Base-by-base conservation (phyloP, 2,113 vertebrate genomes). In the Sinocyclocheilus anophthalmus region DNA sequence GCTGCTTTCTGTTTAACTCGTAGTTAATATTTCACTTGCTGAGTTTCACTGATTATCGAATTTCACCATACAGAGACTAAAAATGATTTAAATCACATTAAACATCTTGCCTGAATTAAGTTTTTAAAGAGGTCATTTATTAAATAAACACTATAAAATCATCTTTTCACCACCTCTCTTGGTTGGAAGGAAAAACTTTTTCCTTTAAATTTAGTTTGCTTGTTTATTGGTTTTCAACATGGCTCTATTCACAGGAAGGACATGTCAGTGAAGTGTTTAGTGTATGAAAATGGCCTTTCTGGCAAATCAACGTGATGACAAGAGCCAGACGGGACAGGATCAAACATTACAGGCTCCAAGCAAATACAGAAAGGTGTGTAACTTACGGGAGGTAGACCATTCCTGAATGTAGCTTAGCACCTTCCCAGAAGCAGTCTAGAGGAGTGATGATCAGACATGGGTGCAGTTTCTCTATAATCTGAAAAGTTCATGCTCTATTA, bases 351-450 rank as follows among this genome's bases (percentile, higher is more conserved):
- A 48, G 14, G 5, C 12, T 50, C n/a, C 61, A 69, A 69, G 13
- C 14, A 67, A 81, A 63, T 80, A 80, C 1, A 13, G 13, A 55
- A 50, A 22, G 2, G 39, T 70, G 11, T 73, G 81, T 9, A 13
- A 76, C 98, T 98, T 96, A 99, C 98, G 96, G 94, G 76, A 99
- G 94, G 92, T 99, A 99, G 48, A 96, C 95, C 73, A 94, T 97
- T 93, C 98, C 98, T 79, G 97, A 95, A 9, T 99, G 98, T 84
- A 99, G 95, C 88, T 99, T 99, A 88, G 98, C 98, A 90, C 98
- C 98, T 91, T 99, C 98, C 98, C 98, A 99, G 94, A 99, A 99
- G 95, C 98, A 99, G 93, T 99, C 98, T 94, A 99, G 93, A 90
- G 98, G 98, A 87, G 98, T 99, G 91, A 99, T 97, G 91, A 99